These are phyloP conservation scores for Cryptus viduatorius DNA, from an alignment of 2,888 invertebrate species.

Conservation along the genomic window DNA sequence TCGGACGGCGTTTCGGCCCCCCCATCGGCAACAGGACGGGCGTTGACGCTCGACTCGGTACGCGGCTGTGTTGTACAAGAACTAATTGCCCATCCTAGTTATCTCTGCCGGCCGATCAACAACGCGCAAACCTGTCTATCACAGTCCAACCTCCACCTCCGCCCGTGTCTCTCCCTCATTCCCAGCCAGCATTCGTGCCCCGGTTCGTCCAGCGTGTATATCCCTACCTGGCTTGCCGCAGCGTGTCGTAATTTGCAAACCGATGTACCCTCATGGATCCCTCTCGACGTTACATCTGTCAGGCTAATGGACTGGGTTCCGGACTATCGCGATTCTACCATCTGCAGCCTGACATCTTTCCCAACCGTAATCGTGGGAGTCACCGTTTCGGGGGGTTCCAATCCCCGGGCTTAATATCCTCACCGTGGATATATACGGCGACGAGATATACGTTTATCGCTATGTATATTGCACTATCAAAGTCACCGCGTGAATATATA, in stretches of 20 bases:
- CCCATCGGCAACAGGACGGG: slow-evolving; percentile 34
- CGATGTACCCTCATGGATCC: slow-evolving; percentile 72
- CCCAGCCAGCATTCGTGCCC: slow-evolving; percentile 37
- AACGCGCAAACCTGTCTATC: slow-evolving; percentile 74
- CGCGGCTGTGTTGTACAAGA: slow-evolving; percentile 56
- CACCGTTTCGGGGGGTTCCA: slow-evolving; percentile 36
- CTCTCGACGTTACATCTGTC: slow-evolving; percentile 81
- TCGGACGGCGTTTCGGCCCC: slow-evolving; percentile 34
- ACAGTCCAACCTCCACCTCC: slow-evolving; percentile 66
- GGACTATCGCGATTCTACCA: slow-evolving; percentile 76
- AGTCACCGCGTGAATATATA: background rate
- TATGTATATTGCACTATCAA: background rate
- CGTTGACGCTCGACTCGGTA: slow-evolving; percentile 56
- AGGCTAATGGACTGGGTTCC: slow-evolving; percentile 81
- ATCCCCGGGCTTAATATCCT: slow-evolving; percentile 50
- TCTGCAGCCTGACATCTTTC: slow-evolving; percentile 75
- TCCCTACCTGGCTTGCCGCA: slow-evolving; percentile 73
- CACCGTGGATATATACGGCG: slow-evolving; percentile 20
- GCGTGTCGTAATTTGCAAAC: slow-evolving; percentile 81
- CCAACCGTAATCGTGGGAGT: slow-evolving; percentile 51
- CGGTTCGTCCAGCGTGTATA: slow-evolving; percentile 44
- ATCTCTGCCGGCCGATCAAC: slow-evolving; percentile 71
- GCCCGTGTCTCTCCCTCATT: slow-evolving; percentile 39
- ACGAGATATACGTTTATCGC: slow-evolving; percentile 17
- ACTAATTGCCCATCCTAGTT: slow-evolving; percentile 75